Percentiles rank a stretch among this genome's conserved stretches.
Evolutionary conservation across 23 tunicate genomes (phyloP).

Genomic region (Oikopleura vanhoeffeni): DNA sequence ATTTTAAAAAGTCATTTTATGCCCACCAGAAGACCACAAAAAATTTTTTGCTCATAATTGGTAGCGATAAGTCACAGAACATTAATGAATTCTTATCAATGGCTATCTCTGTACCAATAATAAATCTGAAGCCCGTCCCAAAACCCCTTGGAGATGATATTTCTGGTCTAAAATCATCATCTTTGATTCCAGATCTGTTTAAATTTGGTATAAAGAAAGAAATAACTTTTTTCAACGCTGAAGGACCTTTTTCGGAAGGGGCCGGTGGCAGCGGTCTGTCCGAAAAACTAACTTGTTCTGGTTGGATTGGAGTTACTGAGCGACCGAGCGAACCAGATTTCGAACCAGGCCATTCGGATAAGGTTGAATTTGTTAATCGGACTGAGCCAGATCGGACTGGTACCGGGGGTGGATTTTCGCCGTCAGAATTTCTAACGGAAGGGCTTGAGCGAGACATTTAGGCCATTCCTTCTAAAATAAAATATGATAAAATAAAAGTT

Average conservation of each 20-base stretch:
- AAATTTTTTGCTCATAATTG: too few species aligned
- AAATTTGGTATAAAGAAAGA: background rate
- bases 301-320: background rate
- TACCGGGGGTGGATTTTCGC: background rate
- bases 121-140: conserved; percentile 16
- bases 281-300: background rate
- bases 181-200: background rate
- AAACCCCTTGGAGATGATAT: conserved; percentile 88
- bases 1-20: too few species aligned
- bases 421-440: background rate
- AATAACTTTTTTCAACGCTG: background rate
- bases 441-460: background rate
- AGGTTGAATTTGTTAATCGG: background rate
- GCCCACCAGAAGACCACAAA: too few species aligned
- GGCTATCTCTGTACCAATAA: too few species aligned
- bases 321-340: background rate
- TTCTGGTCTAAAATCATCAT: conserved; percentile 33
- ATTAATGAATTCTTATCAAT: too few species aligned
- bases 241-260: too few species aligned
- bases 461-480: background rate
- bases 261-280: background rate
- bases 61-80: too few species aligned
- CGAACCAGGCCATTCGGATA: background rate
- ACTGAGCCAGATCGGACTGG: background rate
- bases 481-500: background rate